Conservation (phyloP, 2,888 invertebrate species). For the Sphaerophoria taeniata region DNA sequence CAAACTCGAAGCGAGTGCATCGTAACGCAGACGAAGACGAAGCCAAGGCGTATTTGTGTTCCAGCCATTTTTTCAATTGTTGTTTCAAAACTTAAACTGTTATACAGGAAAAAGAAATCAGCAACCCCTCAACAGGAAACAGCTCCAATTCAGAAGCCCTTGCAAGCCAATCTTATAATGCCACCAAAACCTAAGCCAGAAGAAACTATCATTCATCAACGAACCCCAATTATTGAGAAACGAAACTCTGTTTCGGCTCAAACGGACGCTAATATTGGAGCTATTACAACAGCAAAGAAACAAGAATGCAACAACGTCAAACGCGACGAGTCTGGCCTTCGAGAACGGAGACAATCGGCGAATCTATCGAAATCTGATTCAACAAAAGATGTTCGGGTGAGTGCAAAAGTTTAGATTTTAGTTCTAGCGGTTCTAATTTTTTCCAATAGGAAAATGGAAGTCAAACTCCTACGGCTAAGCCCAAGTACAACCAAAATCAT, state of each 20-base stretch:
- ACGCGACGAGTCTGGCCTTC: conserved; percentile 77
- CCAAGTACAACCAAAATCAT: conserved; percentile 80
- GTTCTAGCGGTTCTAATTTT: not conserved
- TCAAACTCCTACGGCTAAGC: conserved; percentile 79
- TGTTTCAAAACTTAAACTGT: too few relatives aligned
- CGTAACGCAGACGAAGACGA: too few relatives aligned
- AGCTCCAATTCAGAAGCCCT: conserved; percentile 53
- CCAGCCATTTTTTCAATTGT: too few relatives aligned
- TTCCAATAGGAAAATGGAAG: conserved; percentile 79
- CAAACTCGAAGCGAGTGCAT: too few relatives aligned
- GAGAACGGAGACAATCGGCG: conserved; percentile 80
- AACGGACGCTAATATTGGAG: conserved; percentile 80
- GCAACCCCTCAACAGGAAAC: conserved; percentile 64
- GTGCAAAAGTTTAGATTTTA: not conserved
- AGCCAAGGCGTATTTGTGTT: too few relatives aligned
- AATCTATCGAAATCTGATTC: conserved; percentile 68
- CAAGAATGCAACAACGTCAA: conserved; percentile 77
- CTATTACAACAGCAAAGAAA: conserved; percentile 78
- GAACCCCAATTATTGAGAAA: conserved; percentile 77
- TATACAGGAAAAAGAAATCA: conserved; percentile 75
- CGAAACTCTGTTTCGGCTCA: conserved; percentile 82
- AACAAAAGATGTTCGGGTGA: conserved; percentile 76
- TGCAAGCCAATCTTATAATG: conserved; percentile 43
- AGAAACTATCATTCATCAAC: conserved; percentile 59
- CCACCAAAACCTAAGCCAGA: conserved; percentile 66